phyloP scores from a whole-genome alignment of 2,113 vertebrate genomes.

The Coturnix japonica region DNA sequence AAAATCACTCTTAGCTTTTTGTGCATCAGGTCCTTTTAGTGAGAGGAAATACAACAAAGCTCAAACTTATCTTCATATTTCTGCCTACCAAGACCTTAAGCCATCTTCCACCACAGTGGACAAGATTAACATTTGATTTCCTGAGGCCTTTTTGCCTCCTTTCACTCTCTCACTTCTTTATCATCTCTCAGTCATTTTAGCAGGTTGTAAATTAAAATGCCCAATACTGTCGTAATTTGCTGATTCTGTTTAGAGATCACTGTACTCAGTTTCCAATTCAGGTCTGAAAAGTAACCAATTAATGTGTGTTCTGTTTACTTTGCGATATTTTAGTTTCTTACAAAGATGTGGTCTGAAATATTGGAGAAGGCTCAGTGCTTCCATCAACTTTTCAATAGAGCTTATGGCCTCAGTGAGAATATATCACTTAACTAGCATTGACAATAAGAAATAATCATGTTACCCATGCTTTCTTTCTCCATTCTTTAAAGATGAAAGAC shows the following conservation, averaged over 20 bases:
- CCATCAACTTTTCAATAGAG: not conserved
- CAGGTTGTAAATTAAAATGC: not conserved
- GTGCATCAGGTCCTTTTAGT: not conserved
- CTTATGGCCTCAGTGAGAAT: not conserved
- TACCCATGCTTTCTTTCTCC: not conserved
- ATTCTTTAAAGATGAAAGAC: not conserved
- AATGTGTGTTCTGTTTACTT: not conserved
- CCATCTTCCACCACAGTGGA: not conserved
- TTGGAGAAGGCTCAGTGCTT: not conserved
- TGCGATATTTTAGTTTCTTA: not conserved
- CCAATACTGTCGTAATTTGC: not conserved
- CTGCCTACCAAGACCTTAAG: rapidly evolving
- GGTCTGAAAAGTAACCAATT: not conserved
- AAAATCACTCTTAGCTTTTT: not conserved
- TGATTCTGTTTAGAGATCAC: not conserved
- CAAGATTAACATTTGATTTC: rapidly evolving
- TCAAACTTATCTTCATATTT: not conserved
- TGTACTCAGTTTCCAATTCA: rapidly evolving
- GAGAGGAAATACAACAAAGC: not conserved
- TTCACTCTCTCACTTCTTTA: not conserved
- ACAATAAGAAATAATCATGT: not conserved
- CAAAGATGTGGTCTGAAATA: not conserved
- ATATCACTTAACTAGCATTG: not conserved
- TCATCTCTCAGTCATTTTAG: not conserved
- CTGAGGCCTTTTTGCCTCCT: not conserved